Percentiles rank a stretch among this genome's conserved stretches.
phyloP scores from a whole-genome alignment of 2,797 vertebrate genomes.

The Pipistrellus pygmaeus region DNA sequence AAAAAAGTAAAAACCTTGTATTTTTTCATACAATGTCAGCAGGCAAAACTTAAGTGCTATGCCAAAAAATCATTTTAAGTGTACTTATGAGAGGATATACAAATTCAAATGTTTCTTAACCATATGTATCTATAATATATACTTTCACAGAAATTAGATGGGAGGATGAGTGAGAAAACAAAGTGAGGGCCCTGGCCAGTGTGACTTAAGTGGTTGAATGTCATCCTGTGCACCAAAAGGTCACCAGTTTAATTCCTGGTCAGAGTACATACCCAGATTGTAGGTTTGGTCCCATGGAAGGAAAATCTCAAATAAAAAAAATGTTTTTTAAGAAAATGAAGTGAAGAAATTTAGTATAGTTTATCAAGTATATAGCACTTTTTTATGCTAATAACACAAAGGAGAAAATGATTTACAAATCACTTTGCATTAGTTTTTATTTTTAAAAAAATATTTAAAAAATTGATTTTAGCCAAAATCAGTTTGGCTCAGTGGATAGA shows the following conservation, averaged over 20 bases:
- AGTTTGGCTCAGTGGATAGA: no score
- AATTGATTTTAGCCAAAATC: background rate
- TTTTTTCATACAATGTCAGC: background rate
- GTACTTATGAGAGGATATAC: background rate
- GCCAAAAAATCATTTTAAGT: conserved; percentile 24
- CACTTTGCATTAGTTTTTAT: background rate
- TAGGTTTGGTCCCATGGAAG: background rate
- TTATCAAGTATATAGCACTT: background rate
- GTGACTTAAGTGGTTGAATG: background rate
- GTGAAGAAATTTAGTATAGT: background rate
- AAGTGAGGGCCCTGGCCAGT: background rate
- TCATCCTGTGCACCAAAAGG: background rate
- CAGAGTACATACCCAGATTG: background rate
- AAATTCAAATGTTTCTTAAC: conserved; percentile 23
- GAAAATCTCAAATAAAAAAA: background rate
- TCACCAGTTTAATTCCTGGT: background rate
- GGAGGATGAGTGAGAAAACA: conserved; percentile 14
- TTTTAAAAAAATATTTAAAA: background rate
- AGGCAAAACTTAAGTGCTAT: conserved; percentile 22
- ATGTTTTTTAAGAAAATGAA: conserved; percentile 4
- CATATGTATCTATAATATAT: background rate
- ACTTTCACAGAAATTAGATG: conserved; percentile 13
- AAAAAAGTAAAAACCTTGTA: background rate
- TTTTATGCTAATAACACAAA: conserved; percentile 20
- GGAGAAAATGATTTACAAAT: conserved; percentile 1